Conservation (phyloP, 64 coral and sea anemone species). For the Actinia equina region DNA sequence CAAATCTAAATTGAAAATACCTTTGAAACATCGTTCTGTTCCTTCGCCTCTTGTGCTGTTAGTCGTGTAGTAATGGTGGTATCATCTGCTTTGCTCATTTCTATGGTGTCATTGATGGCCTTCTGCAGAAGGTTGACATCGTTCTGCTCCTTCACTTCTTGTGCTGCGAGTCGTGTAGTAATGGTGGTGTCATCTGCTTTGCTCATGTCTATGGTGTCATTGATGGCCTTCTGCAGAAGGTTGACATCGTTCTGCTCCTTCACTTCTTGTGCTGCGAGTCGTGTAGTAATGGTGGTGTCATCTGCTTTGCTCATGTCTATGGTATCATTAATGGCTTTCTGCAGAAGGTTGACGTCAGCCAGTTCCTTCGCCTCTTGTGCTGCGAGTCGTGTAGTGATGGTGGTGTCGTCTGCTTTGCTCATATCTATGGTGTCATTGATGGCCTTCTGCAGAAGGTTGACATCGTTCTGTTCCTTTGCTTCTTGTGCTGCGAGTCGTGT, state of each 20-base stretch:
- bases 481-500: neutral
- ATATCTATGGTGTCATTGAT: neutral
- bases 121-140: neutral
- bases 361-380: neutral
- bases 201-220: constrained; percentile 9
- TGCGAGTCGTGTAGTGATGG: neutral
- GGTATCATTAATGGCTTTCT: constrained; percentile 1
- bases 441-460: neutral
- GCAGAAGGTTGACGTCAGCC: neutral
- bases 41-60: no score
- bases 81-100: constrained; percentile 5
- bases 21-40: neutral
- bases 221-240: neutral
- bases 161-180: neutral
- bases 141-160: neutral
- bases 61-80: neutral
- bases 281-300: neutral
- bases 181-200: neutral
- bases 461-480: neutral
- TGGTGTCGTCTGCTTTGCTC: neutral
- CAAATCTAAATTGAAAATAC: neutral
- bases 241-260: no score
- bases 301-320: neutral
- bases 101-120: neutral
- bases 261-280: neutral